These are phyloP conservation scores for Gandaritis pyraliata DNA, from an alignment of 2,888 invertebrate species.

Conservation along the genomic window DNA sequence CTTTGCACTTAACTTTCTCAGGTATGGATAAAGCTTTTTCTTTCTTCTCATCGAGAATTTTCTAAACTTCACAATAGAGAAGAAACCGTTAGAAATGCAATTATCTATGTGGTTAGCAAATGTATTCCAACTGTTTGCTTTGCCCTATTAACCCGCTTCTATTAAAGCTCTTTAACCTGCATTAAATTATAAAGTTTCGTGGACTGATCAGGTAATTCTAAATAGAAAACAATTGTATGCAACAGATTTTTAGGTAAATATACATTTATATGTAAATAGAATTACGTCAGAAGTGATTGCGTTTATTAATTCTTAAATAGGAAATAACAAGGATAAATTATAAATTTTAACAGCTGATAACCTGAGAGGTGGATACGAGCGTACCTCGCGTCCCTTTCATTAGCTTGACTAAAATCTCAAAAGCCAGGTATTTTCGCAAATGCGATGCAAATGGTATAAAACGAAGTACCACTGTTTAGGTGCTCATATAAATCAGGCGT, in stretches of 20 bases:
- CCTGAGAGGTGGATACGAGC: not conserved
- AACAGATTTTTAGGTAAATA: no score
- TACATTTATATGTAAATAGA: no score
- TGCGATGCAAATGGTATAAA: constrained; percentile 24
- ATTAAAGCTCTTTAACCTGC: not conserved
- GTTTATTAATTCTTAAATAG: no score
- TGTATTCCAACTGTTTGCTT: not conserved
- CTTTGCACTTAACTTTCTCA: constrained; percentile 60
- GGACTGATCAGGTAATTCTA: not conserved
- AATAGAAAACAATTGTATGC: not conserved
- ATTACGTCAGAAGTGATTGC: no score
- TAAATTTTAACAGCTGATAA: no score
- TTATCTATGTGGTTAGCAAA: not conserved
- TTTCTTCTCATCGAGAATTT: constrained; percentile 13
- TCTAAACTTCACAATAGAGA: constrained; percentile 20
- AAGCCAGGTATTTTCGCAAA: constrained; percentile 14
- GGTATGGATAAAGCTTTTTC: constrained; percentile 26
- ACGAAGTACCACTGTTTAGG: constrained; percentile 25
- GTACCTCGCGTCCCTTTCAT: not conserved
- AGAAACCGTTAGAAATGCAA: constrained; percentile 17
- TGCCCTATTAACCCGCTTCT: not conserved
- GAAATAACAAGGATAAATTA: no score
- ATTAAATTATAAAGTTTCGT: not conserved
- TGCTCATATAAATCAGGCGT: constrained; percentile 36
- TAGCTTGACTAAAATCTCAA: constrained; percentile 13